Conservation (phyloP, 1,140 invertebrate genomes). For the Mamestra configurata region DNA sequence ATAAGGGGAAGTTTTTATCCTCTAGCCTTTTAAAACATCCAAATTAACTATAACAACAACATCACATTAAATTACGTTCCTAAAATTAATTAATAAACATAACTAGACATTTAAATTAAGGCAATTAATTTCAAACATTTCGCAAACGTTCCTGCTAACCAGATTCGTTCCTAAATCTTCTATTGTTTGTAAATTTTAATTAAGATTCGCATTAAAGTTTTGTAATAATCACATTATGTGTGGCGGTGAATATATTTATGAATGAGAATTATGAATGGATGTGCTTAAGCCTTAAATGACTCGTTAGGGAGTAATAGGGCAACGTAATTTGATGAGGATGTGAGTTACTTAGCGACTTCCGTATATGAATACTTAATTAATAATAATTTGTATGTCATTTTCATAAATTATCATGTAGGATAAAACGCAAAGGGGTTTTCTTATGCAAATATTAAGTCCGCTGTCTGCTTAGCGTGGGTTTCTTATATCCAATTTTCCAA, state of each 20-base stretch:
- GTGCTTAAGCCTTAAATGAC: neutral
- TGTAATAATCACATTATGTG: conserved; percentile 5
- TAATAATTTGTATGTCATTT: neutral
- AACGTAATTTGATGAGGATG: neutral
- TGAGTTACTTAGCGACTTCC: neutral
- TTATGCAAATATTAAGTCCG: no score
- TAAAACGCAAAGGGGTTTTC: no score
- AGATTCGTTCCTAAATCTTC: neutral
- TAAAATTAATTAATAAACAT: conserved; percentile 2
- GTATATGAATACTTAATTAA: neutral
- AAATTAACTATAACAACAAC: neutral
- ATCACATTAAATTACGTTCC: neutral
- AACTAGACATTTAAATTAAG: conserved; percentile 20
- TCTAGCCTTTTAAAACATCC: neutral
- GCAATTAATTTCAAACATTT: conserved; percentile 14
- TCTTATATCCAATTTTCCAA: no score
- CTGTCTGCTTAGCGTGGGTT: no score
- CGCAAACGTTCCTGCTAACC: neutral
- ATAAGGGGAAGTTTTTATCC: no score
- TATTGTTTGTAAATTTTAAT: conserved; percentile 29
- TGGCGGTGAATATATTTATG: neutral
- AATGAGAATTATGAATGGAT: neutral
- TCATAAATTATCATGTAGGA: no score
- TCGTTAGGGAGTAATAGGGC: neutral
- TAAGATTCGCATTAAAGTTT: conserved; percentile 34